Base-by-base conservation (phyloP, 2,888 invertebrate species). In the Oligia strigilis region DNA sequence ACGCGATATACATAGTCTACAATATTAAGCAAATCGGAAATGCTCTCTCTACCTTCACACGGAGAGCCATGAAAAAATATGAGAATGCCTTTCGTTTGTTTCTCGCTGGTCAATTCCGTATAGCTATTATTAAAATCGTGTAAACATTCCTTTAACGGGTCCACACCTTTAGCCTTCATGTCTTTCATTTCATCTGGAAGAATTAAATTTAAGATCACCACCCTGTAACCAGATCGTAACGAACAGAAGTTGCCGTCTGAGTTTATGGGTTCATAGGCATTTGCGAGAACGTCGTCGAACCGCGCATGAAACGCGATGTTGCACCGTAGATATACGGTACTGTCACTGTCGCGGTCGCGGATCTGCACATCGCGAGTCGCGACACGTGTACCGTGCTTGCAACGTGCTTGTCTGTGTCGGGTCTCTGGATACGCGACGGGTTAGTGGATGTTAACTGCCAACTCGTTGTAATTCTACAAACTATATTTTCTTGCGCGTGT, bases 61-160 rank as follows among this genome's bases (percentile, higher is more conserved):
- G 96, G 96, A 49, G 96, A 95, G 43, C 96, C 97, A 81, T 97
- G 95, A 70, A 95, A 91, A 82, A 97, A 94, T 78, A 96, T 90
- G 4, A 97, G 88, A 40, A 96, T 85, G n/a, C 97, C 97, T 90
- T 95, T 96, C 4, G 89, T 83, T 81, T 89, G 87, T 86, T 91
- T 93, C n/a, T 94, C 93, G 36, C 75, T 85, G 3, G 73, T 83
- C 13, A 88, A 74, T 36, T 88, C 90, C 2, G 87, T 60, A 19
- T 83, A 19, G 49, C 17, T 36, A 43, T 58, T 82, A 14, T 94
- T 93, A 74, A 92, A 90, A 14, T 87, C 87, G 13, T 92, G 88
- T 49, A 94, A 86, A 81, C 94, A 94, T 78, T 95, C 94, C 55
- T 91, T 93, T 58, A 97, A 85, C 46, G 97, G 97, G 87, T 97